These are phyloP conservation scores for Scaptomyza hsui DNA, from an alignment of 1,140 invertebrate species.

Conservation along the genomic window DNA sequence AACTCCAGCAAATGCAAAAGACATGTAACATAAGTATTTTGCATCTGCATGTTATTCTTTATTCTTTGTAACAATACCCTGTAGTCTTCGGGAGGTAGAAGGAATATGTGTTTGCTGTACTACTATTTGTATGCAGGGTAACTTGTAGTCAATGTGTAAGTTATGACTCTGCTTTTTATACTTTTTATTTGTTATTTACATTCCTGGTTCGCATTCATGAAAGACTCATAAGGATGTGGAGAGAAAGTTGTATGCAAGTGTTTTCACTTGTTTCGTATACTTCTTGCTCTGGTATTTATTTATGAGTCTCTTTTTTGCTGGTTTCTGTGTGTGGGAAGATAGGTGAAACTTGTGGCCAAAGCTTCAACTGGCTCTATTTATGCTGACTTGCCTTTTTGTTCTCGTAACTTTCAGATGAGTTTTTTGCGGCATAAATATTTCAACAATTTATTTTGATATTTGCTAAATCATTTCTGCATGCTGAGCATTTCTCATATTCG, in stretches of 20 bases:
- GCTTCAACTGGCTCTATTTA: conserved; percentile 13
- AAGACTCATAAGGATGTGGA: conserved; percentile 11
- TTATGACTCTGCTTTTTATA: not conserved
- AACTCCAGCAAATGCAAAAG: conserved; percentile 40
- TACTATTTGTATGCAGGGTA: not conserved
- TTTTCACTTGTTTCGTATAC: conserved; percentile 33
- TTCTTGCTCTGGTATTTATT: conserved; percentile 38
- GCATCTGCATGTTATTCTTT: not conserved
- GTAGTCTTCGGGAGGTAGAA: not conserved
- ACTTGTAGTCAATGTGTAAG: not conserved
- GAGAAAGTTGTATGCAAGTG: conserved; percentile 37
- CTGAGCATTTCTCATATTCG: conserved; percentile 21
- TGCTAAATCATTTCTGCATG: conserved; percentile 25
- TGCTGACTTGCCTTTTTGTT: conserved; percentile 18
- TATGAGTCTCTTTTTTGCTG: conserved; percentile 21
- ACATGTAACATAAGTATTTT: conserved; percentile 37
- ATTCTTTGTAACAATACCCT: too few relatives aligned
- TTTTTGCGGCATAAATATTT: conserved; percentile 39
- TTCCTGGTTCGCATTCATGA: conserved; percentile 47
- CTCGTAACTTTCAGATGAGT: not conserved
- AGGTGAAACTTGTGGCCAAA: conserved; percentile 12
- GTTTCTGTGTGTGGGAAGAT: not conserved
- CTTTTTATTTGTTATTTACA: conserved; percentile 55
- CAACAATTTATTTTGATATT: conserved; percentile 51
- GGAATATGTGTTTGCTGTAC: not conserved